These are phyloP conservation scores for Ischnura elegans DNA, from an alignment of 2,888 invertebrate genomes.

Conservation along the genomic window DNA sequence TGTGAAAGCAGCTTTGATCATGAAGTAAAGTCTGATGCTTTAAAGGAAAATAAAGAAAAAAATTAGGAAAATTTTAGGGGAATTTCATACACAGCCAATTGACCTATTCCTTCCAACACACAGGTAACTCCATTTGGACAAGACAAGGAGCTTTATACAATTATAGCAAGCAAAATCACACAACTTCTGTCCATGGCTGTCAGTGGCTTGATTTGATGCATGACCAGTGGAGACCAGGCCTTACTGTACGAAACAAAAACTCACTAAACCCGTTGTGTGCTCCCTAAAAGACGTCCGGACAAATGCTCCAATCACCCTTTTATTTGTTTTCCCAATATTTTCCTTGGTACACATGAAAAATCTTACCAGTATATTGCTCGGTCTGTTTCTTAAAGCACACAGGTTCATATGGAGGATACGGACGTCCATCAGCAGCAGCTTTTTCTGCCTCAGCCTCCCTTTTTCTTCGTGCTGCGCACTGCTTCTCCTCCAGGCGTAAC, in stretches of 20 bases:
- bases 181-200: conserved; percentile 59
- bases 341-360: conserved; percentile 91
- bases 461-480: conserved; percentile 88
- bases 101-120: conserved; percentile 54
- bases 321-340: conserved; percentile 97
- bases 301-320: conserved; percentile 91
- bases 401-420: conserved; percentile 88
- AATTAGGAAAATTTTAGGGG: conserved; percentile 49
- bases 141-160: conserved; percentile 36
- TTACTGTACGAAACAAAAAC: conserved; percentile 61
- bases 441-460: conserved; percentile 90
- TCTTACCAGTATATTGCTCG: conserved; percentile 82
- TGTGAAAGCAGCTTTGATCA: too few species aligned
- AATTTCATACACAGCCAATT: conserved; percentile 60
- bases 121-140: conserved; percentile 49
- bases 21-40: too few species aligned
- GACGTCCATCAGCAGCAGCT: conserved; percentile 80
- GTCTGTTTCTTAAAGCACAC: conserved; percentile 94
- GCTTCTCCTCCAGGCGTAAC: conserved; percentile 95
- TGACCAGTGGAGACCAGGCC: conserved; percentile 49
- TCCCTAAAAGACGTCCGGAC: conserved; percentile 91
- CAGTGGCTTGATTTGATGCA: conserved; percentile 46
- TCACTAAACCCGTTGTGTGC: conserved; percentile 19
- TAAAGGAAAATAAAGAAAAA: too few species aligned
- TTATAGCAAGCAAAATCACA: conserved; percentile 74